Conservation (phyloP, 2,888 invertebrate species). For the Zootermopsis nevadensis region DNA sequence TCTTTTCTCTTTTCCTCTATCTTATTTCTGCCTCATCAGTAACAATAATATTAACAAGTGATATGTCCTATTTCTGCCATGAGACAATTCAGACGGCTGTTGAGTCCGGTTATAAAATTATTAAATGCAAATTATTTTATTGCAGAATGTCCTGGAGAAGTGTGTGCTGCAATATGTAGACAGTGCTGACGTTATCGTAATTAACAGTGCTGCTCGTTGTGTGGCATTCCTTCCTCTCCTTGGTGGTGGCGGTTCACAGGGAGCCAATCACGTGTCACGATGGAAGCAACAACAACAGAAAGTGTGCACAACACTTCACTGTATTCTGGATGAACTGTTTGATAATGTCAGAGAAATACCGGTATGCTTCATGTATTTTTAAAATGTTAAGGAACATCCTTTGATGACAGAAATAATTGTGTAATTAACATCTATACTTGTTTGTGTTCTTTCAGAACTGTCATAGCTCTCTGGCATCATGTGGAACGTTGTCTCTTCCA, state of each 20-base stretch:
- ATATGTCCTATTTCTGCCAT: no score
- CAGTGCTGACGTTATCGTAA: conserved; percentile 1
- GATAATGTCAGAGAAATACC: conserved; percentile 17
- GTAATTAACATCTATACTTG: neutral
- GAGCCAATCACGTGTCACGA: conserved; percentile 40
- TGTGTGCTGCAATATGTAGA: conserved; percentile 40
- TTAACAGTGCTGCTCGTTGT: conserved; percentile 43
- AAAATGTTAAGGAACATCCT: no score
- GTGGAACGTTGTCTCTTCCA: conserved; percentile 37
- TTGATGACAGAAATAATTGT: no score
- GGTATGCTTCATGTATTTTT: neutral
- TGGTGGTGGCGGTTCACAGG: conserved; percentile 47
- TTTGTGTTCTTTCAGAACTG: neutral
- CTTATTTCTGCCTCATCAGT: no score
- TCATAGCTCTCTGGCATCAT: neutral
- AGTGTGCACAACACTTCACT: conserved; percentile 43
- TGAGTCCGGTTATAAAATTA: neutral
- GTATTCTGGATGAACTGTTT: conserved; percentile 46
- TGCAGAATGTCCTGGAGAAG: conserved; percentile 45
- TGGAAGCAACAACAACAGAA: conserved; percentile 45
- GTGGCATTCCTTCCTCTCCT: conserved; percentile 47
- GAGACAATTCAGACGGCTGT: neutral
- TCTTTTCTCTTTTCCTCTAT: no score
- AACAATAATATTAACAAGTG: no score
- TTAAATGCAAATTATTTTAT: neutral